Conservation (phyloP, 2,888 invertebrate species). For the Ormyrus pomaceus region DNA sequence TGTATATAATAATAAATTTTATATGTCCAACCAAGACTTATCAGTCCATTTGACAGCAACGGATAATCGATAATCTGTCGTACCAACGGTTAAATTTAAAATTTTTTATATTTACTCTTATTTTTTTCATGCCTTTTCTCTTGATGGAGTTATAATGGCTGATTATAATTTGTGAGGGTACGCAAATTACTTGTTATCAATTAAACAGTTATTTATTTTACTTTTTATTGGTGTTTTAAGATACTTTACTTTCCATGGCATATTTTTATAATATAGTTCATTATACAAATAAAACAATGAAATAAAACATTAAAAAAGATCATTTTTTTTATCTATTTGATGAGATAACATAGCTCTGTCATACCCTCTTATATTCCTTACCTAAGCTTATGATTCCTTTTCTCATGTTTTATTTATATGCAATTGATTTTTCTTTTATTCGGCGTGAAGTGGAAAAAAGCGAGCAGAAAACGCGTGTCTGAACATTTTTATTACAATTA, state of each 20-base stretch:
- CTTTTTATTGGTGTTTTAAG: not conserved
- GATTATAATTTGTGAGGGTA: constrained; percentile 25
- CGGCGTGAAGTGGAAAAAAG: constrained; percentile 34
- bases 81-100: not conserved
- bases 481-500: constrained; percentile 59
- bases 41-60: constrained; percentile 25
- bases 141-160: constrained; percentile 21
- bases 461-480: constrained; percentile 15
- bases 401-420: constrained; percentile 12
- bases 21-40: constrained; percentile 23
- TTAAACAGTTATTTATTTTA: not conserved
- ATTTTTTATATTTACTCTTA: constrained; percentile 5
- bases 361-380: constrained; percentile 33
- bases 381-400: constrained; percentile 31
- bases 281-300: not conserved
- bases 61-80: not conserved
- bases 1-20: constrained; percentile 21
- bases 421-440: constrained; percentile 16
- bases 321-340: not conserved
- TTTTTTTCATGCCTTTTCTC: constrained; percentile 9
- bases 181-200: constrained; percentile 17
- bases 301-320: not conserved
- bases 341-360: constrained; percentile 16
- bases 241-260: constrained; percentile 11
- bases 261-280: not conserved